Percentiles rank a stretch among this genome's conserved stretches.
Evolutionary conservation across 2,888 invertebrate species (phyloP).

Genomic region (Ochropleura leucogaster): DNA sequence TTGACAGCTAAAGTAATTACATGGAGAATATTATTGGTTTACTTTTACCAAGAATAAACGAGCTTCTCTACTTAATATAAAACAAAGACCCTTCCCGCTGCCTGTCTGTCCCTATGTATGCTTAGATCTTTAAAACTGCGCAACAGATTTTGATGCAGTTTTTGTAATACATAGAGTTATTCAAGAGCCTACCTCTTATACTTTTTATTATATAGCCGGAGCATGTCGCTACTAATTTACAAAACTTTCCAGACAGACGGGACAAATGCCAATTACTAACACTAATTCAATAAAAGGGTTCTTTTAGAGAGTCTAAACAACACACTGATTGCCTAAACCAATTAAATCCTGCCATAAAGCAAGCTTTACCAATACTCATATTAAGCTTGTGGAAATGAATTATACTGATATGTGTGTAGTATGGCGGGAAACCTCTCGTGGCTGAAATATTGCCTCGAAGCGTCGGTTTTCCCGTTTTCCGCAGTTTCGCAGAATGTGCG

Average conservation of each 20-base stretch:
- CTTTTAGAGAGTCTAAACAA: constrained; percentile 13
- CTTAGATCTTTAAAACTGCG: too few relatives aligned
- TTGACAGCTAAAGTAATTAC: background rate
- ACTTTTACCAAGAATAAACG: background rate
- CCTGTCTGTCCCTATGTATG: too few relatives aligned
- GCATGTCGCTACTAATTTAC: too few relatives aligned
- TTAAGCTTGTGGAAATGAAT: constrained; percentile 26
- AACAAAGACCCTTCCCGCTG: too few relatives aligned
- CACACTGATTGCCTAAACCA: constrained; percentile 38
- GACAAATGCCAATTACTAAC: background rate
- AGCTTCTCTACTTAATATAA: background rate
- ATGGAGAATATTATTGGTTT: background rate
- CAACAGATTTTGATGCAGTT: too few relatives aligned
- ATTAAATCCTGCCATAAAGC: constrained; percentile 20
- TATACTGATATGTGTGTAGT: constrained; percentile 26
- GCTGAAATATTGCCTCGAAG: constrained; percentile 69
- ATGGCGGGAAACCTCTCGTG: constrained; percentile 42
- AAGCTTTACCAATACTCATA: constrained; percentile 34
- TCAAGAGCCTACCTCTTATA: too few relatives aligned
- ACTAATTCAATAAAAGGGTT: constrained; percentile 3
- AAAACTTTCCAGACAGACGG: constrained; percentile 28
- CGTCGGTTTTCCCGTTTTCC: constrained; percentile 65
- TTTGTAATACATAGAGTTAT: too few relatives aligned
- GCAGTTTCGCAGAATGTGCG: constrained; percentile 70
- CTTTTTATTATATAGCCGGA: too few relatives aligned